Evolutionary conservation across 1,140 invertebrate genomes (phyloP).

Genomic region (Scaptomyza pallida): DNA sequence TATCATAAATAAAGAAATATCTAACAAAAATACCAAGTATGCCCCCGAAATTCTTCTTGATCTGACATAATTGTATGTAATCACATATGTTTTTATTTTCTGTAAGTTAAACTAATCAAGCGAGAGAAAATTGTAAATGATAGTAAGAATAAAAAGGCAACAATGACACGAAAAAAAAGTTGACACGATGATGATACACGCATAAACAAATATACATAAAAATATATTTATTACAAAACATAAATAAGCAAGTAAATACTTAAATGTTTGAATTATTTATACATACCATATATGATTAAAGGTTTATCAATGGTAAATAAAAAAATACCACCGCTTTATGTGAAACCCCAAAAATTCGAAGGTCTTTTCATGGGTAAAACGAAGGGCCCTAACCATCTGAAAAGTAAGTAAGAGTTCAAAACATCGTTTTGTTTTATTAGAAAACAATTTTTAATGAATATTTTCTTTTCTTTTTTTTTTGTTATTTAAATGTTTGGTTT

Average conservation of each 20-base stretch:
- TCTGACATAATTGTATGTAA: conserved; percentile 30
- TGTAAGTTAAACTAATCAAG: conserved; percentile 49
- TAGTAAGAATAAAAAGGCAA: conserved; percentile 40
- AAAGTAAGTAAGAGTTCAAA: conserved; percentile 47
- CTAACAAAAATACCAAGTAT: conserved; percentile 57
- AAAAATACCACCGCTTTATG: conserved; percentile 83
- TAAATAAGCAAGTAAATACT: conserved; percentile 53
- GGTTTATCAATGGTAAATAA: conserved; percentile 83
- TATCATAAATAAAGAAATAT: conserved; percentile 29
- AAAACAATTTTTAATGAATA: conserved; percentile 83
- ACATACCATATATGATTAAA: conserved; percentile 74
- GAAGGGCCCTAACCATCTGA: background rate
- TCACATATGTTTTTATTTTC: conserved; percentile 37
- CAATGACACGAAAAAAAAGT: conserved; percentile 40
- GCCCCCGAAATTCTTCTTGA: conserved; percentile 22
- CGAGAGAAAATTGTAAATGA: conserved; percentile 61
- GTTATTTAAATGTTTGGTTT: conserved; percentile 65
- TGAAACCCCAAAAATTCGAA: conserved; percentile 64
- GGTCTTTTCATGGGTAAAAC: background rate
- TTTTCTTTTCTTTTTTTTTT: conserved; percentile 63
- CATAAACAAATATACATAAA: conserved; percentile 46
- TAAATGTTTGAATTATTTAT: conserved; percentile 78
- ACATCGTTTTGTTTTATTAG: conserved; percentile 69
- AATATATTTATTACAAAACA: conserved; percentile 48
- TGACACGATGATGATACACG: conserved; percentile 41